Evolutionary conservation across 2,113 vertebrate genomes (phyloP).

Genomic region (Phalacrocorax carbo): DNA sequence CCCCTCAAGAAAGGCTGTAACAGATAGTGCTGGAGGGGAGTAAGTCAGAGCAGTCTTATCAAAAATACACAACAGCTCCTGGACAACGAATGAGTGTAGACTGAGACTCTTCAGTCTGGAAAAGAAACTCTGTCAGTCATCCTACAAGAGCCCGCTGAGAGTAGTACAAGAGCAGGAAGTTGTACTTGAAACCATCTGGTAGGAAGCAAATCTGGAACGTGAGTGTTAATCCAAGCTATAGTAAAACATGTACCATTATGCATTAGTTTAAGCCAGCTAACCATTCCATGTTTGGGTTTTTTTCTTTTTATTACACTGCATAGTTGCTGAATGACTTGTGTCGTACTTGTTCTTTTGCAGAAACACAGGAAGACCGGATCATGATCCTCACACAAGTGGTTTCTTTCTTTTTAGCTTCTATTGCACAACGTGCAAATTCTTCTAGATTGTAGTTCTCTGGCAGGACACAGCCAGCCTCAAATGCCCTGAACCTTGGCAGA

Average conservation of each 20-base stretch:
- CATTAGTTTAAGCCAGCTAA: background rate
- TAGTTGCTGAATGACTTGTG: background rate
- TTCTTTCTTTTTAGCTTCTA: background rate
- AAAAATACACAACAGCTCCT: background rate
- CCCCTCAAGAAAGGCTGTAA: background rate
- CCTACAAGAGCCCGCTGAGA: background rate
- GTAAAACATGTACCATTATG: background rate
- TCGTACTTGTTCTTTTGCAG: background rate
- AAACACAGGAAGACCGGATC: background rate
- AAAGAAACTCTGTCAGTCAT: background rate
- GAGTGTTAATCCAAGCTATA: background rate
- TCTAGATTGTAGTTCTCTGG: background rate
- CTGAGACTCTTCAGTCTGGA: background rate
- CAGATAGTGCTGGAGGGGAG: too few species aligned
- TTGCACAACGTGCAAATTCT: background rate
- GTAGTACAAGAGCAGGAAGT: background rate
- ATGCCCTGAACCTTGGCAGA: background rate
- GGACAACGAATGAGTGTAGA: background rate
- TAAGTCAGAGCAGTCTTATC: background rate
- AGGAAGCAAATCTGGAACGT: background rate
- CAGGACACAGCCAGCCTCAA: background rate
- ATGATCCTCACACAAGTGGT: accelerated
- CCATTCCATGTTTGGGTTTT: background rate
- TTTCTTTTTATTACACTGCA: background rate
- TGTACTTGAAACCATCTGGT: background rate